phyloP scores from a whole-genome alignment of 92 coral and sea anemone genomes.

The Palythoa grandiflora region DNA sequence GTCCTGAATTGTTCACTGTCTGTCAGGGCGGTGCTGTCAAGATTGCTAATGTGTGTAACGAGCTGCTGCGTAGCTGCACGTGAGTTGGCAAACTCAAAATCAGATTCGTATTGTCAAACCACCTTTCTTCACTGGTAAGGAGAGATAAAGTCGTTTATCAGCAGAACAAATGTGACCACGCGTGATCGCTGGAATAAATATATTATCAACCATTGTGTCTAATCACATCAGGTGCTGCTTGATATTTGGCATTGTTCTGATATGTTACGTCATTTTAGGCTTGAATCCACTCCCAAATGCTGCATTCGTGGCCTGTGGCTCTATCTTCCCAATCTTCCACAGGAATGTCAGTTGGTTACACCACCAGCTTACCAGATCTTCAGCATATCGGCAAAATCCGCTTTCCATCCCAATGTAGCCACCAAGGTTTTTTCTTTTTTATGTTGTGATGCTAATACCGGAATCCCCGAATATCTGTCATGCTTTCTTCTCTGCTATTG shows the following conservation, averaged over 20 bases:
- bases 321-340: no score
- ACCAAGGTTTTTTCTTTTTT: slow-evolving; percentile 54
- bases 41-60: no score
- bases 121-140: no score
- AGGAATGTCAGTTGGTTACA: no score
- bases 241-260: slow-evolving; percentile 60
- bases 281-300: slow-evolving; percentile 25
- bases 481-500: slow-evolving; percentile 35
- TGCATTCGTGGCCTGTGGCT: background rate
- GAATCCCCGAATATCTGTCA: slow-evolving; percentile 20
- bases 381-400: no score
- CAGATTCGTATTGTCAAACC: background rate
- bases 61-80: no score
- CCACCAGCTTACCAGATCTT: no score
- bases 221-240: slow-evolving; percentile 27
- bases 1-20: slow-evolving; percentile 44
- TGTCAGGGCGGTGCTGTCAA: slow-evolving; percentile 45
- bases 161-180: no score
- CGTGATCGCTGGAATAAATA: slow-evolving; percentile 7
- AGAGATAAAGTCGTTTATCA: no score
- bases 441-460: slow-evolving; percentile 45
- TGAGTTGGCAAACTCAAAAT: slow-evolving; percentile 53
- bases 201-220: background rate
- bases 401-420: slow-evolving; percentile 50
- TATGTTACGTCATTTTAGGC: slow-evolving; percentile 52